phyloP scores from a whole-genome alignment of 92 coral and sea anemone genomes.

The Porites lobata region DNA sequence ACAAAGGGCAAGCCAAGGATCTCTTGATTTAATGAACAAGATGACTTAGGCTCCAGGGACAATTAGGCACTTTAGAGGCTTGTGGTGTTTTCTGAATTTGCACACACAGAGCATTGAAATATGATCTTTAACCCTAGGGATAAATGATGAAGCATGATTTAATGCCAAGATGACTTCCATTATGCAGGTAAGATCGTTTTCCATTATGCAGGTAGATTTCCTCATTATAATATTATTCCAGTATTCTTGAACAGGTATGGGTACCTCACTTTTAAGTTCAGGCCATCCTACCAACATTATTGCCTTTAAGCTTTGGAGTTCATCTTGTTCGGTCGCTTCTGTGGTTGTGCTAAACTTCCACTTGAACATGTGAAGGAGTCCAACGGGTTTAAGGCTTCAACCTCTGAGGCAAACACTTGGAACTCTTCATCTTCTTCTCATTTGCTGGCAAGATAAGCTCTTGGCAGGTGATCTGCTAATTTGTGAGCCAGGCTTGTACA shows the following conservation, averaged over 20 bases:
- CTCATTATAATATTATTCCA: background rate
- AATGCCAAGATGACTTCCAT: slow-evolving; percentile 62
- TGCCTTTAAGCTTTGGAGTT: slow-evolving; percentile 49
- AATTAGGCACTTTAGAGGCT: slow-evolving; percentile 65
- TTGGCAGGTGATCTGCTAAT: slow-evolving; percentile 62
- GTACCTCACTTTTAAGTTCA: slow-evolving; percentile 24
- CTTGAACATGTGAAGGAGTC: slow-evolving; percentile 37
- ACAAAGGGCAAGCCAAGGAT: slow-evolving; percentile 53
- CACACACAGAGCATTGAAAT: slow-evolving; percentile 61
- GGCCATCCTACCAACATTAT: slow-evolving; percentile 54
- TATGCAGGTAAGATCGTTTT: slow-evolving; percentile 56
- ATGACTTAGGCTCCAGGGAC: slow-evolving; percentile 86
- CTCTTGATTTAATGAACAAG: too few species aligned
- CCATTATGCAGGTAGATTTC: slow-evolving; percentile 57
- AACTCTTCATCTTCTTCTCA: slow-evolving; percentile 49
- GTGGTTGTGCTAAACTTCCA: slow-evolving; percentile 41
- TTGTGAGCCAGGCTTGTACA: slow-evolving; percentile 69
- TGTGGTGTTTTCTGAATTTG: too few species aligned
- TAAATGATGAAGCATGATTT: slow-evolving; percentile 33
- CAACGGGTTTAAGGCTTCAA: slow-evolving; percentile 40
- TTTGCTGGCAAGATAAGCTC: slow-evolving; percentile 44
- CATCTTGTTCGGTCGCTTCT: slow-evolving; percentile 63
- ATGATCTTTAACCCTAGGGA: slow-evolving; percentile 49
- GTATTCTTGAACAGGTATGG: background rate
- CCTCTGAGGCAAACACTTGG: slow-evolving; percentile 56